A percentile compares a stretch with the other conserved stretches of the same genome.
phyloP scores from a whole-genome alignment of 2,797 vertebrate species.

The Thamnophis elegans region DNA sequence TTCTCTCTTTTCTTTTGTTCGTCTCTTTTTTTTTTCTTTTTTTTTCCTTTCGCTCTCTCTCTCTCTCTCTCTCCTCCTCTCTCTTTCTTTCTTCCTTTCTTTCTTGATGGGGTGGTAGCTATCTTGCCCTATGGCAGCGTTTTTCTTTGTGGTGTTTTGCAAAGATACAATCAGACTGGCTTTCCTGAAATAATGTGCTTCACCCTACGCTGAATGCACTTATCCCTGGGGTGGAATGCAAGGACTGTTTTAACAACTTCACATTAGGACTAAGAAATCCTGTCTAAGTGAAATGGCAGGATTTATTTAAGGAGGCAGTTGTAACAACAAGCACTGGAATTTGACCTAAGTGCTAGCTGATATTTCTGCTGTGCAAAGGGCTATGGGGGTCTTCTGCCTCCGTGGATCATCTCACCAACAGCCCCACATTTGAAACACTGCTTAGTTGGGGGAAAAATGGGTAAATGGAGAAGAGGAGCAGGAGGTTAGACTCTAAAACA shows the following conservation, averaged over 20 bases:
- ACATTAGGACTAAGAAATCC: not conserved
- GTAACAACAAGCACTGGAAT: slow-evolving; percentile 23
- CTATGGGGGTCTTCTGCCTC: not conserved
- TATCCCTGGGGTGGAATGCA: rapidly evolving
- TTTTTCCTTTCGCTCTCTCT: rapidly evolving
- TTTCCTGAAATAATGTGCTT: not conserved
- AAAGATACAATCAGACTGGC: not conserved
- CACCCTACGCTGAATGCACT: not conserved
- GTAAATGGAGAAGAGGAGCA: not conserved
- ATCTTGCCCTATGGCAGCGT: not conserved
- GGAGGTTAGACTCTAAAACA: not conserved
- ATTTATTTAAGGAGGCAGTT: slow-evolving; percentile 35
- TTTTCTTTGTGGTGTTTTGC: not conserved
- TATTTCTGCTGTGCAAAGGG: not conserved
- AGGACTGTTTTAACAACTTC: not conserved
- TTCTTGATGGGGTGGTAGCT: not conserved
- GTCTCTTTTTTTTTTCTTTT: too few species aligned
- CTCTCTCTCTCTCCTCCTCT: too few species aligned
- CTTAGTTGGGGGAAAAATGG: not conserved
- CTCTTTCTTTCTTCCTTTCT: rapidly evolving
- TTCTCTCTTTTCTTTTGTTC: not conserved
- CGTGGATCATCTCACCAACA: not conserved
- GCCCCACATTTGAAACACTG: not conserved
- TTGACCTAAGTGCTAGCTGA: slow-evolving; percentile 18
- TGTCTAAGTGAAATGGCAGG: not conserved